Conservation (phyloP, 1,140 invertebrate genomes). For the Pomacea maculata region DNA sequence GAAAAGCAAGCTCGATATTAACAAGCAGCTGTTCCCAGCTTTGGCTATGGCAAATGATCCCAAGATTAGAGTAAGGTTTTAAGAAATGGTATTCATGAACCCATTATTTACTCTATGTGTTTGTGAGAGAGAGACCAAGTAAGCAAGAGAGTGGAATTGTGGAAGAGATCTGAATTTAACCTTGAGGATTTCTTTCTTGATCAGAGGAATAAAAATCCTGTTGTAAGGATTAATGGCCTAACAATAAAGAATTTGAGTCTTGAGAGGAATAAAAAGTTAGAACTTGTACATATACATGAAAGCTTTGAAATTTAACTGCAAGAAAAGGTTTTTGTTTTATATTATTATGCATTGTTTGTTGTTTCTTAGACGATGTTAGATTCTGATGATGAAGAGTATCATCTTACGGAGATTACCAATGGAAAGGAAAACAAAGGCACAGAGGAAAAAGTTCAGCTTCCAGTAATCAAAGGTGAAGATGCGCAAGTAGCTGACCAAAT, state of each 20-base stretch:
- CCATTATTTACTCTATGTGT: neutral
- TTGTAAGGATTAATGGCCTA: neutral
- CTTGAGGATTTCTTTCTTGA: too few relatives aligned
- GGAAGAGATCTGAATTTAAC: too few relatives aligned
- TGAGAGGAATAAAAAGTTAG: neutral
- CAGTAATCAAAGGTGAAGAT: constrained; percentile 49
- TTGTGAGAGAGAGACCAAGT: neutral
- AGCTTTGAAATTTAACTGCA: neutral
- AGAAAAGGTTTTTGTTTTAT: too few relatives aligned
- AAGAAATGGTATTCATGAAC: neutral
- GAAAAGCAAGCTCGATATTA: constrained; percentile 48
- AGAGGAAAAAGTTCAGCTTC: constrained; percentile 14
- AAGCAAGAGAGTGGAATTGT: too few relatives aligned
- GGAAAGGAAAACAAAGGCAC: neutral
- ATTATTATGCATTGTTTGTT: too few relatives aligned
- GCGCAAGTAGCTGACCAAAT: constrained; percentile 78
- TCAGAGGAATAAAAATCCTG: neutral
- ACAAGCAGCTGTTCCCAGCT: constrained; percentile 86
- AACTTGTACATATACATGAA: neutral
- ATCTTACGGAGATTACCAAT: neutral
- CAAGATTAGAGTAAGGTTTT: constrained; percentile 56
- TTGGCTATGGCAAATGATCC: constrained; percentile 89
- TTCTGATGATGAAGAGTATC: constrained; percentile 5
- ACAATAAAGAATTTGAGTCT: neutral
- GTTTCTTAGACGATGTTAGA: constrained; percentile 18